Conservation (phyloP, 2,113 vertebrate species). For the Tringa solitaria region DNA sequence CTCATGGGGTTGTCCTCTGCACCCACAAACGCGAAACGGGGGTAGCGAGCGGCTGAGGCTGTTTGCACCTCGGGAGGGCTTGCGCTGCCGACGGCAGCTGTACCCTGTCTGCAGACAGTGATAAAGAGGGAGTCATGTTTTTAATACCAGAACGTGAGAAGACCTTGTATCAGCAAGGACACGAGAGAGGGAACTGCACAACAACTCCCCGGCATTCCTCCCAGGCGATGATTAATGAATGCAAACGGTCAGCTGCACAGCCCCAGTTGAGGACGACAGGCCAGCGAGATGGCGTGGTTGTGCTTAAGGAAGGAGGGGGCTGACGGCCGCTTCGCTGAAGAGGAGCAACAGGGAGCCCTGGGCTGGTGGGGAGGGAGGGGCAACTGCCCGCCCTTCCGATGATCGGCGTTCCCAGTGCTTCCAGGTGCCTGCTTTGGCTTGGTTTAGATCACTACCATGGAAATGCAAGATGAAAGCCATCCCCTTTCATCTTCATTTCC, state of each 20-base stretch:
- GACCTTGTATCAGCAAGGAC: conserved; percentile 57
- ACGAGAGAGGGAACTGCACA: conserved; percentile 14
- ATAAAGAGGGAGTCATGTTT: conserved; percentile 52
- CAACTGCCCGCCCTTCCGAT: fast-evolving
- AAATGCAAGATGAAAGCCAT: background rate
- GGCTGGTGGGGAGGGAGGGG: background rate
- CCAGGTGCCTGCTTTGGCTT: fast-evolving
- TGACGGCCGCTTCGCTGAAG: background rate
- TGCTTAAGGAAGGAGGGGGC: background rate
- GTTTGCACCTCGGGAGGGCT: background rate
- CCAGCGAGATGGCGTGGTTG: background rate
- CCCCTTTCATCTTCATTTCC: background rate
- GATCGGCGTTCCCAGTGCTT: fast-evolving
- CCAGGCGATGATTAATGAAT: conserved; percentile 50
- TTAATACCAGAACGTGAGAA: conserved; percentile 36
- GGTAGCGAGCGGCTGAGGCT: background rate
- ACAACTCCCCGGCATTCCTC: conserved; percentile 58
- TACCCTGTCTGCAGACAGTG: conserved; percentile 48
- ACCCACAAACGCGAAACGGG: background rate
- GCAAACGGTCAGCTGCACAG: background rate
- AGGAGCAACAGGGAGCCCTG: background rate
- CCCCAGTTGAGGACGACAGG: background rate
- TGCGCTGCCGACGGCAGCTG: conserved; percentile 55
- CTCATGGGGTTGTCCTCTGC: background rate
- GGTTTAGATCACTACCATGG: fast-evolving